Base-by-base conservation (phyloP, 2,888 invertebrate species). In the Ophonus ardosiacus region DNA sequence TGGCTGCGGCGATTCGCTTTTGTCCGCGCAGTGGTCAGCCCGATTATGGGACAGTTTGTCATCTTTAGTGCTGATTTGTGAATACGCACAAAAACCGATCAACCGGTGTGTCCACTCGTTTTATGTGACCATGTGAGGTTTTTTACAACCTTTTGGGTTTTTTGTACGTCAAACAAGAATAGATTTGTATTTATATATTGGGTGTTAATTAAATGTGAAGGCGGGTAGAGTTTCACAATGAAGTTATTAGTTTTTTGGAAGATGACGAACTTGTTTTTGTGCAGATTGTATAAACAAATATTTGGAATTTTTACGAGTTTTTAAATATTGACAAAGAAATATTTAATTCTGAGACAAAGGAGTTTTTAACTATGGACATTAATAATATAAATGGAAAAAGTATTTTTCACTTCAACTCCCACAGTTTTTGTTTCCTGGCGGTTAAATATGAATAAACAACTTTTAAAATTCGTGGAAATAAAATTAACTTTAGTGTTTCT, bases 51-150 rank as follows among this genome's bases (percentile, higher is more conserved):
- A 82, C 82, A 71, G 82, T 82, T 82, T 82, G 82, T 82, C 82
- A 82, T 82, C 82, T 82, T 82, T 82, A 82, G 82, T 68, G 82
- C 82, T 82, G 82, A 82, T 82, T 82, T 82, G 82, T 82, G 82
- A 82, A 82, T 82, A 82, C 82, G 71, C 31, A 65, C 82, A 82
- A 82, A 82, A 82, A 71, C 43, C 56, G 51, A 68, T 57, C 82
- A 15, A 40, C 63, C 61, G 80, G 61, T 43, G 24, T 38, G 79
- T 31, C 51, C 38, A 63, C 63, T 51, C 15, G 71, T 43, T 15
- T 17, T 43, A 43, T 74, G 40, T 74, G 43, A 74, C 71, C 43
- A 18, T 15, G 13, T 10, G 71, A 5, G 17, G 43, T 82, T 82
- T 56, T 80, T 68, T 51, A 51, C 51, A 13, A 17, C 57, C 15